Percentiles rank a stretch among this genome's conserved stretches.
Evolutionary conservation across 2,113 vertebrate species (phyloP).

Genomic region (Opisthocomus hoazin): DNA sequence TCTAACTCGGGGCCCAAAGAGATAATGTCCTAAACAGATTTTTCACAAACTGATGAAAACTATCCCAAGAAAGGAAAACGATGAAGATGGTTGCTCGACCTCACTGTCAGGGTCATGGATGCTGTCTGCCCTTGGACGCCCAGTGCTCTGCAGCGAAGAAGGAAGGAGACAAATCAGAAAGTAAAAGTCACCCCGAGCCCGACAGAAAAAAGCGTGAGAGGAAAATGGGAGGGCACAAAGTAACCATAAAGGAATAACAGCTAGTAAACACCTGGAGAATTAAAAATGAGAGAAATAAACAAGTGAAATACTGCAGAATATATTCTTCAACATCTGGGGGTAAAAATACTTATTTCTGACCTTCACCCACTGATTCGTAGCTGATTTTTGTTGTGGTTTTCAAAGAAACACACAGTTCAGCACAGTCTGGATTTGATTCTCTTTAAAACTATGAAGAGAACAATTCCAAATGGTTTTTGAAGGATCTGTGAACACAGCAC

Average conservation of each 20-base stretch:
- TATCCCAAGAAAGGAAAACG: not conserved
- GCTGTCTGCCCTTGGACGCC: not conserved
- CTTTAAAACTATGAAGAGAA: not conserved
- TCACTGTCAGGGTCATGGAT: not conserved
- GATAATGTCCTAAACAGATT: not conserved
- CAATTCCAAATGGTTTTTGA: not conserved
- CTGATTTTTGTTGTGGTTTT: not conserved
- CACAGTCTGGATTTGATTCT: not conserved
- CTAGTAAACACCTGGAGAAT: not conserved
- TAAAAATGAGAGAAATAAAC: not conserved
- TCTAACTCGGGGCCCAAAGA: not conserved
- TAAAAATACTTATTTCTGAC: not conserved
- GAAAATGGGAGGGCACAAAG: not conserved
- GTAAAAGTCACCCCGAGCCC: not conserved
- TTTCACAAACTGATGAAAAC: not conserved
- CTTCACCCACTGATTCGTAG: accelerated
- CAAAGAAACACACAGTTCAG: not conserved
- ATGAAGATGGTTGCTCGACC: not conserved
- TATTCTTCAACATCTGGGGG: not conserved
- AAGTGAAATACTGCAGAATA: not conserved
- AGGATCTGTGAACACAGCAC: not conserved
- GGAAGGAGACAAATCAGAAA: not conserved
- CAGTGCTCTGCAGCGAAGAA: not conserved
- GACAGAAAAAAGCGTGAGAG: not conserved
- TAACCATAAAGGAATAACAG: not conserved